Evolutionary conservation across 2,113 vertebrate species (phyloP), one percentile per base, ranked within the genome.

Genomic region (Cynocephalus volans): DNA sequence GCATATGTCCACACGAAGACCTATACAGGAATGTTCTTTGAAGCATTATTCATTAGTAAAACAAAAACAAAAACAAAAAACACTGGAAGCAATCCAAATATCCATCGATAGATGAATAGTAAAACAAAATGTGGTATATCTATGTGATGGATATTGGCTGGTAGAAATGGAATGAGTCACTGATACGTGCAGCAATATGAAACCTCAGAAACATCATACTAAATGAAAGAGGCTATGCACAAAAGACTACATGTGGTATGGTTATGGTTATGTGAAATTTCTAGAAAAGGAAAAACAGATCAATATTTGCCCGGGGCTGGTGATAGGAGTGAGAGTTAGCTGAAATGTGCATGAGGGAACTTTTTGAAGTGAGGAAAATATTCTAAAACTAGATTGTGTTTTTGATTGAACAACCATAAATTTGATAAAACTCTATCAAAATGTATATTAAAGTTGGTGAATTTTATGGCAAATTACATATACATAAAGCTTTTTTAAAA

Each of bases 401-500:
- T 52, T 58, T 79, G 52, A 87, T 33, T 79, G 81, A 65, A 92
- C 28, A 79, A 76, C 24, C 92, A 8, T 76, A 94, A 87, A 94
- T 75, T 80, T 82, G 82, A 92, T 90, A 75, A 81, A 96, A 92
- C 2, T 19, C n/a, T 28, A 67, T 76, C 70, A 67, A 67, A 88
- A 36, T 56, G 4, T 45, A 50, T 8, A 69, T 24, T 70, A 48
- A 96, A 84, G 90, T 60, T 82, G 41, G 41, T 84, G 11, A 86
- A 58, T 84, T 92, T 87, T 94, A 80, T 64, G 54, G 12, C 54
- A 95, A 88, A 91, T 88, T 41, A 60, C 23, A 86, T n/a, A 60
- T 24, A 45, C 5, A 67, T 45, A 88, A 82, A 67, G 23, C 26
- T 93, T 91, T 54, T 5, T 72, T n/a, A 28, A 87, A 88, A 96